phyloP scores from a whole-genome alignment of 2,888 invertebrate species.

The Scrobipalpa costella region DNA sequence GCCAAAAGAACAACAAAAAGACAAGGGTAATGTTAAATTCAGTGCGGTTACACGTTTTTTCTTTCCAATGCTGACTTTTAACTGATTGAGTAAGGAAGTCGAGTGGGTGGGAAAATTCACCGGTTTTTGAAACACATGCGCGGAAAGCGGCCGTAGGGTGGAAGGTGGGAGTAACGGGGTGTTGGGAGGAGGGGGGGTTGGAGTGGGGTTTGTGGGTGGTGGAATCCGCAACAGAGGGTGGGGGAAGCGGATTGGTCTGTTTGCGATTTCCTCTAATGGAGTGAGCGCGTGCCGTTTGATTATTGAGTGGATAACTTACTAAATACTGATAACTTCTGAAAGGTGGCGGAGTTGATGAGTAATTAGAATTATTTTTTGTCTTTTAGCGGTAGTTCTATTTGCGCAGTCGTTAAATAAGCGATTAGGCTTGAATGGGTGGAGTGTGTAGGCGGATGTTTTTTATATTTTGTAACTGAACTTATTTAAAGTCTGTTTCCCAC shows the following conservation, averaged over 20 bases:
- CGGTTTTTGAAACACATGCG: conserved; percentile 29
- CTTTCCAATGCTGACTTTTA: conserved; percentile 23
- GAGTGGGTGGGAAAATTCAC: conserved; percentile 14
- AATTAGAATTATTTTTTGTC: conserved; percentile 9
- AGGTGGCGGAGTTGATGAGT: conserved; percentile 15
- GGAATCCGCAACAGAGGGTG: conserved; percentile 25
- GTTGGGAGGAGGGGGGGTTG: conserved; percentile 17
- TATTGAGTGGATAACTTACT: conserved; percentile 30
- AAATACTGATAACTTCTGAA: conserved; percentile 26
- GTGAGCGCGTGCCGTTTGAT: conserved; percentile 31
- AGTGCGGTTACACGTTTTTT: conserved; percentile 15
- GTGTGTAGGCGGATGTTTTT: too few relatives aligned
- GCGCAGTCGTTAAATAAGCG: neutral
- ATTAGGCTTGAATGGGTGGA: too few relatives aligned
- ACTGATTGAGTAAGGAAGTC: conserved; percentile 26
- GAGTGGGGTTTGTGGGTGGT: conserved; percentile 22
- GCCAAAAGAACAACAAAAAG: conserved; percentile 9
- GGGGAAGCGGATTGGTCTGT: conserved; percentile 35
- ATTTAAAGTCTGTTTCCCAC: too few relatives aligned
- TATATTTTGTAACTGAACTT: too few relatives aligned
- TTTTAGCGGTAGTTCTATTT: neutral
- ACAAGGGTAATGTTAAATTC: neutral
- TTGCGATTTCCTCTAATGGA: conserved; percentile 35
- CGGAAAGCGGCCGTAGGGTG: conserved; percentile 25
- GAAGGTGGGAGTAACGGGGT: conserved; percentile 20